Evolutionary conservation across 2,888 invertebrate species (phyloP).

Genomic region (Cordilura impudica): DNA sequence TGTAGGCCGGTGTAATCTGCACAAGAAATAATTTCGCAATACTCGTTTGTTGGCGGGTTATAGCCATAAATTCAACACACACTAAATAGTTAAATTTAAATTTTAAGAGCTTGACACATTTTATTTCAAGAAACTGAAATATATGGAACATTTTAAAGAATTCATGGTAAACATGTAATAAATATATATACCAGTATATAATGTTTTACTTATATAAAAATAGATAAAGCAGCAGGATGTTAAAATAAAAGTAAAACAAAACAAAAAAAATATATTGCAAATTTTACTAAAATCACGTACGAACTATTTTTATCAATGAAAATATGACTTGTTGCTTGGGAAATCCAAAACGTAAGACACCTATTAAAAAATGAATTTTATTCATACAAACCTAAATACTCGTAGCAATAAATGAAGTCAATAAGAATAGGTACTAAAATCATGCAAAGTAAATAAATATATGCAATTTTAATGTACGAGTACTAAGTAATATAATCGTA

Average conservation of each 20-base stretch:
- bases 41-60: no score
- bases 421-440: slow-evolving; percentile 7
- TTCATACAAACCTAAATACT: not conserved
- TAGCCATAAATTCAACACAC: no score
- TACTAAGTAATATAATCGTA: not conserved
- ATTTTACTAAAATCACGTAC: slow-evolving; percentile 75
- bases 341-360: slow-evolving; percentile 33
- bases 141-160: not conserved
- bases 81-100: no score
- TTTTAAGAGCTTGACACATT: no score
- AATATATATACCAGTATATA: not conserved
- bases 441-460: not conserved
- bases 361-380: slow-evolving; percentile 10
- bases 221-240: not conserved
- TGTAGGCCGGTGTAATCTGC: no score
- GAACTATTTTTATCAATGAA: slow-evolving; percentile 70
- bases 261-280: slow-evolving; percentile 64
- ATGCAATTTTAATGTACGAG: slow-evolving; percentile 4
- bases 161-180: not conserved
- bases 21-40: no score
- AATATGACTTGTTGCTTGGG: slow-evolving; percentile 55
- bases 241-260: slow-evolving; percentile 8
- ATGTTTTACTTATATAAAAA: not conserved
- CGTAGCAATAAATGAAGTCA: not conserved
- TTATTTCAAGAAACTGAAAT: no score